phyloP scores from a whole-genome alignment of 2,113 vertebrate species.

The Gymnorhina tibicen region DNA sequence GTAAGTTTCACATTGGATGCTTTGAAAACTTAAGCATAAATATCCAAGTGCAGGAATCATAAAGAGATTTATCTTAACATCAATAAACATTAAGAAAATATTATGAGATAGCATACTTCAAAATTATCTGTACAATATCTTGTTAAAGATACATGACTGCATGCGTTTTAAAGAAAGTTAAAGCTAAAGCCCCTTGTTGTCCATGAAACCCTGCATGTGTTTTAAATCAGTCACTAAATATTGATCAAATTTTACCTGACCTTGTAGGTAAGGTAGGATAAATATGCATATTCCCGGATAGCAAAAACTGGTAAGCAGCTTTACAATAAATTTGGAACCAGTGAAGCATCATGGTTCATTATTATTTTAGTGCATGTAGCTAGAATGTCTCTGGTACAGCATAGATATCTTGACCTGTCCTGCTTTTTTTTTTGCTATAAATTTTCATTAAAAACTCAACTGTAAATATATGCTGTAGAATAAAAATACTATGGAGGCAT shows the following conservation, averaged over 20 bases:
- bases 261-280: background rate
- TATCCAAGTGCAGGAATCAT: background rate
- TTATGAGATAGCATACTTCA: background rate
- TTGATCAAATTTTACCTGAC: background rate
- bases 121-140: background rate
- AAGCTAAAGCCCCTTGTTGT: background rate
- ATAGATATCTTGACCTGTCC: background rate
- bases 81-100: background rate
- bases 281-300: background rate
- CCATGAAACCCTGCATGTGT: background rate
- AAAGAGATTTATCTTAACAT: background rate
- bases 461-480: background rate
- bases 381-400: background rate
- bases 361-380: background rate
- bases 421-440: background rate
- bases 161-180: background rate
- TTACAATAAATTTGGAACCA: conserved; percentile 1
- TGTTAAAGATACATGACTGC: background rate
- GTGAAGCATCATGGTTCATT: background rate
- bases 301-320: background rate
- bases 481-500: background rate
- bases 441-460: background rate
- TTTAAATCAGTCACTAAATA: background rate
- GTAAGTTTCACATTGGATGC: background rate
- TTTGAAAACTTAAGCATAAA: background rate